These are phyloP conservation scores for Varanus komodoensis DNA, from an alignment of 2,113 vertebrate genomes.

Conservation along the genomic window DNA sequence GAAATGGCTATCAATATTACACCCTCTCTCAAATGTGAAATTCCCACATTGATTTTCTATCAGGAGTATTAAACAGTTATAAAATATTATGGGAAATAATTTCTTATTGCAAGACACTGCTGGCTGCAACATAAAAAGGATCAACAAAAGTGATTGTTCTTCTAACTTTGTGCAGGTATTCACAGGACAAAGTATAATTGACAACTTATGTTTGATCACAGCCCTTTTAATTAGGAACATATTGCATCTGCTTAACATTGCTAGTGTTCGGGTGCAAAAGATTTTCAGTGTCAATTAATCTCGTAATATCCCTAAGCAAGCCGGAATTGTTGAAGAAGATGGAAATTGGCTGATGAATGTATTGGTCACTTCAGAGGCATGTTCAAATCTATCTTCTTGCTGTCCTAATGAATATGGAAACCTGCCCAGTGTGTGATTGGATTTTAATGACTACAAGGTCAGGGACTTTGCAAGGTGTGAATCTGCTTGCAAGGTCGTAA, in stretches of 20 bases:
- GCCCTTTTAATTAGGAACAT: constrained; percentile 66
- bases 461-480: constrained; percentile 71
- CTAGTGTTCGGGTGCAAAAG: constrained; percentile 60
- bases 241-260: constrained; percentile 68
- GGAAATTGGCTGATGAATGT: constrained; percentile 78
- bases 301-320: constrained; percentile 72
- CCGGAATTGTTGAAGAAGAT: constrained; percentile 72
- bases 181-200: constrained; percentile 50
- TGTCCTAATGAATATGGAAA: constrained; percentile 79
- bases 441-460: constrained; percentile 79
- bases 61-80: not conserved
- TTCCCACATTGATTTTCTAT: not conserved
- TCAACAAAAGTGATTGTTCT: constrained; percentile 30
- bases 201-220: constrained; percentile 60
- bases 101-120: constrained; percentile 20
- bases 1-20: not conserved
- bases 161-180: constrained; percentile 43
- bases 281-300: constrained; percentile 75
- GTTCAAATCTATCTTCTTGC: constrained; percentile 77
- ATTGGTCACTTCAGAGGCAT: constrained; percentile 76
- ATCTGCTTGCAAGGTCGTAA: constrained; percentile 73
- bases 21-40: not conserved
- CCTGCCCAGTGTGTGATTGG: constrained; percentile 73
- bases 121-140: constrained; percentile 10
- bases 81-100: not conserved